A percentile compares a stretch with the other conserved stretches of the same genome.
Conservation (phyloP, 2,888 invertebrate genomes). For the Ornithoptera alexandrae region DNA sequence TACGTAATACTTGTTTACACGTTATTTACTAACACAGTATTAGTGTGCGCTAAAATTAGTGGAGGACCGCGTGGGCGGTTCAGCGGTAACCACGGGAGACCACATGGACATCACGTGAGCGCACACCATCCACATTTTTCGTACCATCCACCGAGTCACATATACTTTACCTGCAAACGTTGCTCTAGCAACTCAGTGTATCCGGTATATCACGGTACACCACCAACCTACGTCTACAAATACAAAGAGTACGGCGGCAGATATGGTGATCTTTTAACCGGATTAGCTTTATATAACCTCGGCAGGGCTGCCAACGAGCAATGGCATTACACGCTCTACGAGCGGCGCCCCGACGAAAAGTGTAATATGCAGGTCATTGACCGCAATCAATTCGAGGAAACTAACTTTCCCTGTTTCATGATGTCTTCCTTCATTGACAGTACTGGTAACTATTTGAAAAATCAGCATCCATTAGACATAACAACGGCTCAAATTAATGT, state of each 20-base stretch:
- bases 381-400: slow-evolving; percentile 57
- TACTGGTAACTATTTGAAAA: slow-evolving; percentile 39
- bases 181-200: slow-evolving; percentile 55
- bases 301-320: slow-evolving; percentile 55
- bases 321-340: slow-evolving; percentile 48
- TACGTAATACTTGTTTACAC: slow-evolving; percentile 42
- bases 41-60: slow-evolving; percentile 50
- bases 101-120: slow-evolving; percentile 48
- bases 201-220: slow-evolving; percentile 64
- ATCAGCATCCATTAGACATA: slow-evolving; percentile 53
- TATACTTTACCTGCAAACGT: slow-evolving; percentile 58
- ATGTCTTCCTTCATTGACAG: slow-evolving; percentile 66
- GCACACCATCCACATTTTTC: slow-evolving; percentile 60
- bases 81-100: slow-evolving; percentile 33
- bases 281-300: slow-evolving; percentile 68
- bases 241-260: slow-evolving; percentile 60
- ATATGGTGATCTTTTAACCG: slow-evolving; percentile 60
- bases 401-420: slow-evolving; percentile 63
- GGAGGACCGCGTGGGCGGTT: slow-evolving; percentile 54
- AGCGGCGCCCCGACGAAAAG: slow-evolving; percentile 52
- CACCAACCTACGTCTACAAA: slow-evolving; percentile 66
- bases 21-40: slow-evolving; percentile 38
- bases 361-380: slow-evolving; percentile 67
- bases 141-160: slow-evolving; percentile 64
- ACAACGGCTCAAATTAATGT: slow-evolving; percentile 56